Conservation (phyloP, 53 echinoderm and acorn worm genomes). For the Glandiceps talaboti region DNA sequence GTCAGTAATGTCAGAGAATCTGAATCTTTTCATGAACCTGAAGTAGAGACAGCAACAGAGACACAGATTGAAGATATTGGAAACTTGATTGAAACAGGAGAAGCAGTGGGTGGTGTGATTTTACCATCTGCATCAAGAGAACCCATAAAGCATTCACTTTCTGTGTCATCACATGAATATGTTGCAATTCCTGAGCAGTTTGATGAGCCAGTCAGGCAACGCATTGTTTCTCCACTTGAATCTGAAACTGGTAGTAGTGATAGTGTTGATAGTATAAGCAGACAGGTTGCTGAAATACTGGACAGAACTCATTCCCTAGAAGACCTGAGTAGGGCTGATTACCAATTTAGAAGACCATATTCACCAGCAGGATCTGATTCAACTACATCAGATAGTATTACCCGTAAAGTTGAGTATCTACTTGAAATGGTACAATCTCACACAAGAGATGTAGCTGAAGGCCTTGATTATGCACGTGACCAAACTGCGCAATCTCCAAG, state of each 20-base stretch:
- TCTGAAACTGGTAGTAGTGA: neutral
- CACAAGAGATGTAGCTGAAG: neutral
- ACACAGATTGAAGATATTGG: neutral
- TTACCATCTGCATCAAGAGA: neutral
- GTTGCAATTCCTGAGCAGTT: neutral
- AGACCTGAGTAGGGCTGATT: neutral
- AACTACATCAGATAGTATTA: neutral
- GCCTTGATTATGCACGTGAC: neutral
- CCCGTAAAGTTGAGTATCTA: neutral
- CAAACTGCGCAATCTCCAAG: constrained; percentile 11
- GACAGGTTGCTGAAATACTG: neutral
- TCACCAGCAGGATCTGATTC: neutral
- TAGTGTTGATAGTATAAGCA: neutral
- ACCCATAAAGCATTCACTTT: neutral
- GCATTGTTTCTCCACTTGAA: neutral
- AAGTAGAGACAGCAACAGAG: neutral
- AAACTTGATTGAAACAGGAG: neutral
- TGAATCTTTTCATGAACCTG: neutral
- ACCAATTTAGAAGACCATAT: neutral
- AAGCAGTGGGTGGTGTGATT: neutral
- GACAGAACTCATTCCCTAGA: neutral
- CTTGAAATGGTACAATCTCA: neutral
- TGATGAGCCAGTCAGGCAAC: neutral
- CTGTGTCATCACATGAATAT: neutral
- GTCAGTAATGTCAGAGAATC: neutral